Evolutionary conservation across 1,140 invertebrate genomes (phyloP).

Genomic region (Hormaphis cornu): DNA sequence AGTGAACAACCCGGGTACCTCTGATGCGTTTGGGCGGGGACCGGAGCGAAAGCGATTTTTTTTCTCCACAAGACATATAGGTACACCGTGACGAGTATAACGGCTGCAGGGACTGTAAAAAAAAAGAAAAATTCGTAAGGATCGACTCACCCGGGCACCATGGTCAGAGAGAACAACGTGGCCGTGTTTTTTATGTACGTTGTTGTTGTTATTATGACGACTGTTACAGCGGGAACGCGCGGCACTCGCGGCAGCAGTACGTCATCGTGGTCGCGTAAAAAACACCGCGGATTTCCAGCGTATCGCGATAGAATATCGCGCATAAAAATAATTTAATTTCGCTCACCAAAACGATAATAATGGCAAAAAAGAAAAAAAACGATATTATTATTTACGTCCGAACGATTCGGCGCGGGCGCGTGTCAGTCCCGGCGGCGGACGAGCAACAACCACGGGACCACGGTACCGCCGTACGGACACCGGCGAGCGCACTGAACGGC

Average conservation of each 20-base stretch:
- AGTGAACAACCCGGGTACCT: too few species aligned
- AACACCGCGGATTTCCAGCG: too few species aligned
- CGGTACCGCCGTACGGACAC: constrained; percentile 3
- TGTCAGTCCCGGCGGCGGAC: neutral
- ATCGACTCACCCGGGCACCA: neutral
- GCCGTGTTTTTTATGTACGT: neutral
- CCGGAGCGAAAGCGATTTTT: too few species aligned
- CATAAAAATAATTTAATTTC: too few species aligned
- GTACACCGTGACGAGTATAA: neutral
- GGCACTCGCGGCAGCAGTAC: neutral
- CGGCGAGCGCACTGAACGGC: constrained; percentile 21
- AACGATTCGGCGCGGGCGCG: neutral
- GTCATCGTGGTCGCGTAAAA: too few species aligned
- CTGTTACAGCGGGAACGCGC: neutral
- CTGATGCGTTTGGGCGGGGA: too few species aligned
- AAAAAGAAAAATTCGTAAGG: neutral
- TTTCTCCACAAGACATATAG: too few species aligned
- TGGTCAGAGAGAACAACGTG: too few species aligned
- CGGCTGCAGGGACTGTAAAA: neutral
- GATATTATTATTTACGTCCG: neutral
- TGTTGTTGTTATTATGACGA: neutral
- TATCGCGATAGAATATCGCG: too few species aligned
- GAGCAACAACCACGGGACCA: neutral
- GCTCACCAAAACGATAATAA: too few species aligned
- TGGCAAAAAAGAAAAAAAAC: too few species aligned